Evolutionary conservation across 2,888 invertebrate species (phyloP).

Genomic region (Acanthosepion lycidas): DNA sequence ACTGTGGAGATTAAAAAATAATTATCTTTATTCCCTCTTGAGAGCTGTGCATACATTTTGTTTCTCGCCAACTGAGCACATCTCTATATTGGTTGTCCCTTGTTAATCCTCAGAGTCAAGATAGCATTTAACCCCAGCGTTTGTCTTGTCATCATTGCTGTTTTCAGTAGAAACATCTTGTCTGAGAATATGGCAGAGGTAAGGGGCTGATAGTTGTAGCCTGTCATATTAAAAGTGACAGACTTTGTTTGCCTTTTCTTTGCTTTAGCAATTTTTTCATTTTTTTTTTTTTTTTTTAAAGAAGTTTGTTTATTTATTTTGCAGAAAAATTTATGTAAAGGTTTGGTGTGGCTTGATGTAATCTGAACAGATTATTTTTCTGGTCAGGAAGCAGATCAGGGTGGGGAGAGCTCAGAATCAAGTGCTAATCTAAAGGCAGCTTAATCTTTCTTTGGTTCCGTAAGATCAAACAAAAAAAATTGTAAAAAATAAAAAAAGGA

Average conservation of each 20-base stretch:
- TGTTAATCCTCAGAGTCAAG: conserved; percentile 13
- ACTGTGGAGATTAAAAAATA: no score
- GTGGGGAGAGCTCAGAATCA: neutral
- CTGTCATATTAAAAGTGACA: neutral
- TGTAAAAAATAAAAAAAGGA: no score
- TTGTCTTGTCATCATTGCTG: neutral
- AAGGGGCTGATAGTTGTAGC: neutral
- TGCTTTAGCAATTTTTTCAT: neutral
- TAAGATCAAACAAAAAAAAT: no score
- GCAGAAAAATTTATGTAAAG: neutral
- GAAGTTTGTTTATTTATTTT: neutral
- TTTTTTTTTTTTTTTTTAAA: neutral
- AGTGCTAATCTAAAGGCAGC: neutral
- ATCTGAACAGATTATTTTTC: neutral
- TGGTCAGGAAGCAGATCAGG: neutral
- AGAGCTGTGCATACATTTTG: neutral
- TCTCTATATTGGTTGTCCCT: neutral
- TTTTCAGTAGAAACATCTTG: neutral
- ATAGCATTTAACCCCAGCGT: neutral
- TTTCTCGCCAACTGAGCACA: neutral
- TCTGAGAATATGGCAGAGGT: neutral
- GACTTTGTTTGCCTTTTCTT: neutral
- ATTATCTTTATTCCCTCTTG: neutral
- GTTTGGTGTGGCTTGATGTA: neutral
- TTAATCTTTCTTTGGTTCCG: neutral